Conservation (phyloP, 2,888 invertebrate species). For the Deladenus siricidicola region DNA sequence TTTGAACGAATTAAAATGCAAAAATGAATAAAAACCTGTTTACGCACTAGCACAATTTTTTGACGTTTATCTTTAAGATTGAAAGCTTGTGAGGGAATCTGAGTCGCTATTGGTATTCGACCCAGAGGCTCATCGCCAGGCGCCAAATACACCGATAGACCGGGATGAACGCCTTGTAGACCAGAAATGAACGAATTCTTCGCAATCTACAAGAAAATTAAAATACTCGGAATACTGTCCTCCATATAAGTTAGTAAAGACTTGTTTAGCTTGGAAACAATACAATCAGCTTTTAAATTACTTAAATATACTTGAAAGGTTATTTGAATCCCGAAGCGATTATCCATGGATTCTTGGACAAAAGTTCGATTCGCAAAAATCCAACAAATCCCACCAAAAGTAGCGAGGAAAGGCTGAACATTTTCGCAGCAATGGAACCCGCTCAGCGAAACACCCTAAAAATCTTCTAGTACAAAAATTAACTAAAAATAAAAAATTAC, state of each 20-base stretch:
- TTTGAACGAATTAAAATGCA: no score
- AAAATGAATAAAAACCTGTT: no score
- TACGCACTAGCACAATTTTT: background rate
- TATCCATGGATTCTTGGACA: constrained; percentile 15
- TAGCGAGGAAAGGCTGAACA: constrained; percentile 20
- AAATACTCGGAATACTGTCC: background rate
- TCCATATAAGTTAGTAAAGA: no score
- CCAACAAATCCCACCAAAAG: constrained; percentile 22
- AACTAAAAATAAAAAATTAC: constrained; percentile 9
- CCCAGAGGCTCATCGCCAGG: background rate
- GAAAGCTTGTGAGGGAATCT: background rate
- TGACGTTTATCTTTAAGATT: background rate
- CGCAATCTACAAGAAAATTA: constrained; percentile 12
- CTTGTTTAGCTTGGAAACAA: background rate
- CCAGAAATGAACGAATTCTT: constrained; percentile 20
- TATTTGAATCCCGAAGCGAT: constrained; percentile 18
- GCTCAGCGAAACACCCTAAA: constrained; percentile 17
- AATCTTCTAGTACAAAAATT: background rate
- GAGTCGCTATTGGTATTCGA: background rate
- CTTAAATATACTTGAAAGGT: constrained; percentile 22
- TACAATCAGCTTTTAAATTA: background rate
- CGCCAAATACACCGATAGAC: constrained; percentile 17
- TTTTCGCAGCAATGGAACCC: constrained; percentile 22
- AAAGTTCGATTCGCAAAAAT: constrained; percentile 13
- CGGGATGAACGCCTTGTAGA: constrained; percentile 17